A percentile compares a stretch with the other conserved stretches of the same genome.
Conservation (phyloP, 2,888 invertebrate genomes). For the Epiblema foenella region DNA sequence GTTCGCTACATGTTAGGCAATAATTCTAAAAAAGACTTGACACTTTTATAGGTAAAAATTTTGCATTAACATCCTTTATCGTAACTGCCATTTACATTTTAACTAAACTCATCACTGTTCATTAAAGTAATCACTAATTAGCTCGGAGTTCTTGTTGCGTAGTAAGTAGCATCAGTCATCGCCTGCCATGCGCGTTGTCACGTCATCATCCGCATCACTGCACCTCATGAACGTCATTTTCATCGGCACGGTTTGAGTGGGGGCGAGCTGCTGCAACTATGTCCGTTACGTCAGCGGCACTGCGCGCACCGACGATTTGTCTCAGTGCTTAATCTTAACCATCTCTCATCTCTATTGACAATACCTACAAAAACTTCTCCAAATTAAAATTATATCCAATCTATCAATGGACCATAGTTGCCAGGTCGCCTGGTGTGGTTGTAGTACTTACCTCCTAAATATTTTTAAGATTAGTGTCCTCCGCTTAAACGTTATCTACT, state of each 20-base stretch:
- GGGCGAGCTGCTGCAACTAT: conserved; percentile 66
- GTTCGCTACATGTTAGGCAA: conserved; percentile 69
- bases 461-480: conserved; percentile 68
- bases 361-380: conserved; percentile 41
- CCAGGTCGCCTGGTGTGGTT: conserved; percentile 78
- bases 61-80: conserved; percentile 73
- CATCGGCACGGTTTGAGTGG: conserved; percentile 81
- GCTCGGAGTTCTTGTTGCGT: conserved; percentile 64
- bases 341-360: conserved; percentile 32
- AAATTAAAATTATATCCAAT: conserved; percentile 33
- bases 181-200: conserved; percentile 56
- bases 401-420: conserved; percentile 56
- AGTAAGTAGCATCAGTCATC: conserved; percentile 62
- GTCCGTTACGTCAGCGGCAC: conserved; percentile 25
- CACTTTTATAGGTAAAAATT: conserved; percentile 75
- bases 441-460: conserved; percentile 73
- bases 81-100: conserved; percentile 78
- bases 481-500: conserved; percentile 65
- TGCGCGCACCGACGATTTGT: not conserved
- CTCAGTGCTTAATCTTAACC: conserved; percentile 28
- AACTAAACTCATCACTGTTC: conserved; percentile 58
- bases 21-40: conserved; percentile 81
- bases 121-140: conserved; percentile 74
- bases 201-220: conserved; percentile 81
- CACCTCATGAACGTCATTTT: conserved; percentile 73